Percentiles rank a stretch among this genome's conserved stretches.
Conservation (phyloP, 2,113 vertebrate genomes). For the Aptenodytes forsteri region DNA sequence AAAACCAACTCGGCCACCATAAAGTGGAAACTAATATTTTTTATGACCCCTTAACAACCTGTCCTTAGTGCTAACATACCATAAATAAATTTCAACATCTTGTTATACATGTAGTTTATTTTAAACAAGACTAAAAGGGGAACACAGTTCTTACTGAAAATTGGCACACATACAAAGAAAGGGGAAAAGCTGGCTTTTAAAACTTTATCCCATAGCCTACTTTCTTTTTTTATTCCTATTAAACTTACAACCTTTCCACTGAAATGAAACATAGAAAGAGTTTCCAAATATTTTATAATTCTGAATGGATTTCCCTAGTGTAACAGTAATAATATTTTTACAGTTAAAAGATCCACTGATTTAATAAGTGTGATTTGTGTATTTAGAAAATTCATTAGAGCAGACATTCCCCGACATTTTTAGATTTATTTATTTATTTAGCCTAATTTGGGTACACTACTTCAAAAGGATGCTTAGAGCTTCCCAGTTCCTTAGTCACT, state of each 20-base stretch:
- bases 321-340: constrained; percentile 63
- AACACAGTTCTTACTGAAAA: constrained; percentile 33
- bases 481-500: constrained; percentile 74
- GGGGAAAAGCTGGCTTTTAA: not conserved
- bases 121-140: constrained; percentile 36
- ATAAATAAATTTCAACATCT: constrained; percentile 48
- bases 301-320: constrained; percentile 53
- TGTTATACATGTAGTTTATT: constrained; percentile 39
- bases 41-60: constrained; percentile 62
- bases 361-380: constrained; percentile 69
- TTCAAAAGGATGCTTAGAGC: constrained; percentile 75
- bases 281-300: constrained; percentile 53
- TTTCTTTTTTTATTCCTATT: not conserved
- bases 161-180: not conserved
- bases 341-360: constrained; percentile 64
- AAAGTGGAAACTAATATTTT: constrained; percentile 59
- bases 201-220: not conserved
- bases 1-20: not conserved
- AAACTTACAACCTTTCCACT: not conserved
- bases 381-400: constrained; percentile 66
- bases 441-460: constrained; percentile 73
- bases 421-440: constrained; percentile 72
- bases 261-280: constrained; percentile 11
- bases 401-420: constrained; percentile 51
- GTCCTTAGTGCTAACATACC: constrained; percentile 44